Percentiles rank a stretch among this genome's conserved stretches.
Conservation (phyloP, 2,888 invertebrate species). For the Catotricha subobsoleta region DNA sequence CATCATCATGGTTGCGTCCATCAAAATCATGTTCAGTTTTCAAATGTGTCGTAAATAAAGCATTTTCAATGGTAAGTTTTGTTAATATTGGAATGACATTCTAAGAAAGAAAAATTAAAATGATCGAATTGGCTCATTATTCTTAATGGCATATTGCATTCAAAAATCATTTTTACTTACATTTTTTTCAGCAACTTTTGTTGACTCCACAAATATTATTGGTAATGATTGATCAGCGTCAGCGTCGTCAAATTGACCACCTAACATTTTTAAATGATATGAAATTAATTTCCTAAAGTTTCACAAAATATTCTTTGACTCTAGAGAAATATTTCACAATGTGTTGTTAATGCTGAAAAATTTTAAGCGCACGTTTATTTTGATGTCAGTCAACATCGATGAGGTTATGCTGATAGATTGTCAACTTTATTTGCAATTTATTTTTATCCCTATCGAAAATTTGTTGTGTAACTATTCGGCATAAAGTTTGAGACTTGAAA, state of each 20-base stretch:
- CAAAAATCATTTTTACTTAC: too few species aligned
- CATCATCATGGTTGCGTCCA: slow-evolving; percentile 13
- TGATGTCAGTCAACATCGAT: too few species aligned
- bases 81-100: slow-evolving; percentile 14
- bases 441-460: too few species aligned
- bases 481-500: too few species aligned
- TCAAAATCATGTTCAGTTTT: slow-evolving; percentile 11
- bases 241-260: slow-evolving; percentile 26
- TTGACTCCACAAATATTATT: neutral
- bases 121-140: neutral
- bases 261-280: slow-evolving; percentile 12
- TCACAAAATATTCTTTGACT: too few species aligned
- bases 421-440: too few species aligned
- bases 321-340: too few species aligned
- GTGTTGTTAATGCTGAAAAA: too few species aligned
- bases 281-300: too few species aligned
- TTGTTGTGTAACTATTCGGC: too few species aligned
- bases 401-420: too few species aligned
- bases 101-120: slow-evolving; percentile 7
- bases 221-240: slow-evolving; percentile 17
- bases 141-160: neutral
- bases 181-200: slow-evolving; percentile 1
- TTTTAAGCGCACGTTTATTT: too few species aligned
- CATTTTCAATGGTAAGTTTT: slow-evolving; percentile 20
- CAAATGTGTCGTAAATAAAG: slow-evolving; percentile 16